Conservation (phyloP, 1,140 invertebrate genomes). For the Papilio polyxenes region DNA sequence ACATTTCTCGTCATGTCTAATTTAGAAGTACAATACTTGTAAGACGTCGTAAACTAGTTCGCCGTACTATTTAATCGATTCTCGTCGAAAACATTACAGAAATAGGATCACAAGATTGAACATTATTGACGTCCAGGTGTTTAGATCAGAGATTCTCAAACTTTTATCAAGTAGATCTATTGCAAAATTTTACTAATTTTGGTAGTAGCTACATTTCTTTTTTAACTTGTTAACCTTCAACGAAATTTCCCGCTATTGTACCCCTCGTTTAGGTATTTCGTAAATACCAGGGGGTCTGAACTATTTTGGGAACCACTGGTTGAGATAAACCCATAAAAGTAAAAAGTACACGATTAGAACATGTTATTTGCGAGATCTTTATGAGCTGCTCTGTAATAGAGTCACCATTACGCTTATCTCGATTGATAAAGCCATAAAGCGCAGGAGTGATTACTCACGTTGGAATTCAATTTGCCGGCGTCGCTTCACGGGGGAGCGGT, state of each 20-base stretch:
- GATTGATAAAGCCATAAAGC: slow-evolving; percentile 13
- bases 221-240: too few species aligned
- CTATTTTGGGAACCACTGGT: neutral
- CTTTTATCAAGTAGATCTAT: too few species aligned
- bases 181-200: too few species aligned
- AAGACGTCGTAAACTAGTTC: slow-evolving; percentile 11
- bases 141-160: neutral
- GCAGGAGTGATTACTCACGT: slow-evolving; percentile 44
- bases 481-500: slow-evolving; percentile 60
- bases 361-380: slow-evolving; percentile 5
- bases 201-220: too few species aligned
- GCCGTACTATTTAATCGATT: slow-evolving; percentile 24
- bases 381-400: slow-evolving; percentile 24
- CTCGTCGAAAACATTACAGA: slow-evolving; percentile 15
- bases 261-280: too few species aligned
- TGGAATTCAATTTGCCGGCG: slow-evolving; percentile 64
- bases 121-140: slow-evolving; percentile 4
- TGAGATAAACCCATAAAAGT: slow-evolving; percentile 12
- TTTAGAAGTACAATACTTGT: slow-evolving; percentile 34
- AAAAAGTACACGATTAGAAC: slow-evolving; percentile 12
- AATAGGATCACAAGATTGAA: slow-evolving; percentile 45
- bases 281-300: too few species aligned
- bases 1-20: neutral
- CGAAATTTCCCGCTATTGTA: too few species aligned
- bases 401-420: slow-evolving; percentile 32